Percentiles rank a stretch among this genome's conserved stretches.
Evolutionary conservation across 2,797 vertebrate species (phyloP).

Genomic region (Sardinella longiceps): DNA sequence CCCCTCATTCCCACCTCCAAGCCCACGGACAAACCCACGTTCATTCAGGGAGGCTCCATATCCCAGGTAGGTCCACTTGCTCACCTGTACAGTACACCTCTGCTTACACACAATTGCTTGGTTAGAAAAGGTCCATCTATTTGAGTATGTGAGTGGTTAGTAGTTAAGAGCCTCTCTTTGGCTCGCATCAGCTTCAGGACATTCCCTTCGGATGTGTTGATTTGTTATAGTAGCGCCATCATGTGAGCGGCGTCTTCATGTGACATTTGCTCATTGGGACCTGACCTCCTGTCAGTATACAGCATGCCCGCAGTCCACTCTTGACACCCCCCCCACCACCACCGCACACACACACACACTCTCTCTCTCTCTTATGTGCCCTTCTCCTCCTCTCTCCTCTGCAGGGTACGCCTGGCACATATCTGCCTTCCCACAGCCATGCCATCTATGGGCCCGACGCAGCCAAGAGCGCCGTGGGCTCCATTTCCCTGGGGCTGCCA

Average conservation of each 20-base stretch:
- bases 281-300: not conserved
- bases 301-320: too few relatives aligned
- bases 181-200: not conserved
- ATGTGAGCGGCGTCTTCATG: not conserved
- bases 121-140: not conserved
- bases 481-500: constrained; percentile 94
- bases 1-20: constrained; percentile 98
- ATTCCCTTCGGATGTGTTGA: not conserved
- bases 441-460: constrained; percentile 86
- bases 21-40: constrained; percentile 95
- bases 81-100: not conserved
- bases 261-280: not conserved
- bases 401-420: constrained; percentile 96
- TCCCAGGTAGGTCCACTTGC: constrained; percentile 83
- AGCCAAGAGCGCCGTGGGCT: constrained; percentile 89
- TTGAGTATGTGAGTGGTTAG: not conserved
- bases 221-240: not conserved
- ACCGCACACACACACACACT: not conserved
- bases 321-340: too few relatives aligned
- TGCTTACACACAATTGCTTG: not conserved
- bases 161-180: not conserved
- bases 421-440: constrained; percentile 89
- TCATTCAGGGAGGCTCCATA: constrained; percentile 97
- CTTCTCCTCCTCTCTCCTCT: constrained; percentile 20
- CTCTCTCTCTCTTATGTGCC: not conserved